Base-by-base conservation (phyloP, 1,140 invertebrate genomes). In the Camponotus vicinus region DNA sequence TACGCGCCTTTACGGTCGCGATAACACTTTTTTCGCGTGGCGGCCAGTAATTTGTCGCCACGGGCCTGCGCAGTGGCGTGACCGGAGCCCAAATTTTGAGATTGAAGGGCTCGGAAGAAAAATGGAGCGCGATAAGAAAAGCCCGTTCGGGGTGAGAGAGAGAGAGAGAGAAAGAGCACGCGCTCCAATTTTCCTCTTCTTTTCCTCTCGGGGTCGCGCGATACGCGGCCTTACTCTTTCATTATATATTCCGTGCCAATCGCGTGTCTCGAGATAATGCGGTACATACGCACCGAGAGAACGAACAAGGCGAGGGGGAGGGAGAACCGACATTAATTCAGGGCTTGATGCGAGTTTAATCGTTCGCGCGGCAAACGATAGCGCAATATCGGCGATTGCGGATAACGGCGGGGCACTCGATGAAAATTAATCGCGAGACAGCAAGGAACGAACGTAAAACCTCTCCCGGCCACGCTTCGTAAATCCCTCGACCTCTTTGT, bases 21-120 rank as follows among this genome's bases (percentile, higher is more conserved):
- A 86, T 86, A 73, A 82, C 66, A 70, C 73, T 86, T 84, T 73
- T 84, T 86, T 84, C 83, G 70, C 85, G 85, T 86, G 85, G 78
- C 69, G 32, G 59, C 59, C 52, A 64, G 79, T 73, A 84, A 86
- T 86, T 86, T 86, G 79, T 84, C 70, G 78, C 42, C 34, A 73
- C 76, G 52, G 40, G 18, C 40, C 15, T 34, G 52, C 59, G 76
- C 42, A 57, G 64, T 70, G 45, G 34, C 77, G 45, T 86, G 85
- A 86, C 70, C 45, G 40, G 37, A 6, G 61, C n/a, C 69, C 70
- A 75, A 86, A 86, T 59, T 84, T 86, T 69, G 61, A 83, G 52
- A 84, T 86, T 86, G 78, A 80, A 84, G 67, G 85, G 79, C 55
- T 61, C 55, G 21, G 49, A 59, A 83, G 85, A 86, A 76, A 86